These are phyloP conservation scores for Amblyjoppa proteus DNA, from an alignment of 2,888 invertebrate genomes.

Conservation along the genomic window DNA sequence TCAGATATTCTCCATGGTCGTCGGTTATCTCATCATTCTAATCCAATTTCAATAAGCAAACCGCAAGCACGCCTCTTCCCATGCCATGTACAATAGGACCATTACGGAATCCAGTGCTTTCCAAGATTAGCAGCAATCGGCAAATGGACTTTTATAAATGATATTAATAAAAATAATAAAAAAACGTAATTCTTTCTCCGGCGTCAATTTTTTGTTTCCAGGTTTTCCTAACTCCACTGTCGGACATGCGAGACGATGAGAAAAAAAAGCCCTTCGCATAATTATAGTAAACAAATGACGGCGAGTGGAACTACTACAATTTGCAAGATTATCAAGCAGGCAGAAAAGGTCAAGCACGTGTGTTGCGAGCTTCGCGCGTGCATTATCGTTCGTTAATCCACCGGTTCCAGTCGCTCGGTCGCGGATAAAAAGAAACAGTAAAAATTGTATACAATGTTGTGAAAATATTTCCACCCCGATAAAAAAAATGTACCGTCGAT, in stretches of 20 bases:
- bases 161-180: background rate
- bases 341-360: no score
- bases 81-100: background rate
- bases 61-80: background rate
- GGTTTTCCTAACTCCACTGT: background rate
- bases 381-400: background rate
- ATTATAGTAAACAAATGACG: no score
- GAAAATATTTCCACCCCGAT: no score
- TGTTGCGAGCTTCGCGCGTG: background rate
- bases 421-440: no score
- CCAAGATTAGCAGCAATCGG: background rate
- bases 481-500: no score
- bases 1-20: slow-evolving; percentile 43
- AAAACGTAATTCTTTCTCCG: no score
- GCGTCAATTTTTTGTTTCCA: background rate
- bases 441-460: no score
- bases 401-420: no score
- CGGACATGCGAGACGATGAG: background rate
- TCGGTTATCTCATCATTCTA: slow-evolving; percentile 41
- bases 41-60: slow-evolving; percentile 28
- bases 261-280: background rate
- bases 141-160: background rate
- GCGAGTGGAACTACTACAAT: no score
- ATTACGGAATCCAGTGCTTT: background rate
- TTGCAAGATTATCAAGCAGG: no score